A percentile compares a stretch with the other conserved stretches of the same genome.
phyloP scores from a whole-genome alignment of 2,888 invertebrate species.

The Torymus auratus region DNA sequence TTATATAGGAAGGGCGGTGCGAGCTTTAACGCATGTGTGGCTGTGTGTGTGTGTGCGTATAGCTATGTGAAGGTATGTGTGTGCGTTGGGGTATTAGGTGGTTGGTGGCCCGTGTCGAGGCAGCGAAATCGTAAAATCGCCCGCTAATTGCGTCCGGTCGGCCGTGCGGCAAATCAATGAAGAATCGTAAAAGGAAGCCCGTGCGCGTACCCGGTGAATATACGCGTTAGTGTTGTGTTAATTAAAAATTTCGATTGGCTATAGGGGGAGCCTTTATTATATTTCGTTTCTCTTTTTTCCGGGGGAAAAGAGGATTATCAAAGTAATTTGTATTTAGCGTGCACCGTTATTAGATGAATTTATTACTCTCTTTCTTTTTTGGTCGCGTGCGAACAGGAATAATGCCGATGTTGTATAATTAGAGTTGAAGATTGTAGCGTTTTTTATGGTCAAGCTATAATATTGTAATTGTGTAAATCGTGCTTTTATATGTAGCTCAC shows the following conservation, averaged over 20 bases:
- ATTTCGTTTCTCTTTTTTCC: background rate
- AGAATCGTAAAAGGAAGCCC: slow-evolving; percentile 40
- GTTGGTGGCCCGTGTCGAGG: slow-evolving; percentile 1
- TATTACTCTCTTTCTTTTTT: background rate
- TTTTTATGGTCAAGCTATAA: too few species aligned
- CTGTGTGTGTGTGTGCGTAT: background rate
- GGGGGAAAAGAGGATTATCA: background rate
- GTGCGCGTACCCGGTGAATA: too few species aligned
- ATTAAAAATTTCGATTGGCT: slow-evolving; percentile 42
- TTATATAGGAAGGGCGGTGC: slow-evolving; percentile 36
- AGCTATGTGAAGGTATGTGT: too few species aligned
- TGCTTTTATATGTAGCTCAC: too few species aligned
- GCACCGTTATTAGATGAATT: slow-evolving; percentile 9
- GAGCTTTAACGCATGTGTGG: slow-evolving; percentile 16
- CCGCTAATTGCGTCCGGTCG: slow-evolving; percentile 34
- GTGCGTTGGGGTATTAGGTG: slow-evolving; percentile 13
- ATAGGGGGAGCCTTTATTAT: background rate
- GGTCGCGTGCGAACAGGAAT: too few species aligned
- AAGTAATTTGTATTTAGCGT: slow-evolving; percentile 1
- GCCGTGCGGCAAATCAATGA: slow-evolving; percentile 27
- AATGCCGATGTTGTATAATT: too few species aligned
- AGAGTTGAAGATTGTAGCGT: too few species aligned
- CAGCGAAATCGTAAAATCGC: slow-evolving; percentile 44
- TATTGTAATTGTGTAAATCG: too few species aligned
- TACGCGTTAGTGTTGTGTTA: slow-evolving; percentile 33